These are phyloP conservation scores for Andrena bucephala DNA, from an alignment of 2,888 invertebrate genomes.

Conservation along the genomic window DNA sequence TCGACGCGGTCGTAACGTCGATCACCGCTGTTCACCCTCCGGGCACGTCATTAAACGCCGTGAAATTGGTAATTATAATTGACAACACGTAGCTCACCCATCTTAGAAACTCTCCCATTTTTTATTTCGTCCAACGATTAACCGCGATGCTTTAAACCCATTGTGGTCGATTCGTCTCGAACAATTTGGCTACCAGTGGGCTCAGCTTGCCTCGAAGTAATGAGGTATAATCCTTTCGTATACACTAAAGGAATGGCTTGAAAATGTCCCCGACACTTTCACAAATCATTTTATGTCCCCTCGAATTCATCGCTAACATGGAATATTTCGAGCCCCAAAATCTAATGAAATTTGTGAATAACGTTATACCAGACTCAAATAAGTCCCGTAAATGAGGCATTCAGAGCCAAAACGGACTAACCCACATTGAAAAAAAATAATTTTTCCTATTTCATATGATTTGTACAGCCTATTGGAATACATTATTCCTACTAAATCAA, in stretches of 20 bases:
- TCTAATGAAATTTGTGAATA: too few species aligned
- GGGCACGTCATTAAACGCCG: constrained; percentile 59
- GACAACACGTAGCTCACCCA: constrained; percentile 14
- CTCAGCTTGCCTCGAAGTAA: not conserved
- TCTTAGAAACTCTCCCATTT: constrained; percentile 3
- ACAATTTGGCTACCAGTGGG: constrained; percentile 2
- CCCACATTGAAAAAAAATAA: too few species aligned
- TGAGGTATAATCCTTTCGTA: not conserved
- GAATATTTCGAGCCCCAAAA: too few species aligned
- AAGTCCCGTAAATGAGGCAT: too few species aligned
- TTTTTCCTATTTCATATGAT: too few species aligned
- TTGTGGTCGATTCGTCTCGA: constrained; percentile 4
- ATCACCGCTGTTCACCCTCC: constrained; percentile 45
- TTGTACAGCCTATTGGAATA: too few species aligned
- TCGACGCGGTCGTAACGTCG: constrained; percentile 71
- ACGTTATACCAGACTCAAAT: too few species aligned
- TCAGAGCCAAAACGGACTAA: too few species aligned
- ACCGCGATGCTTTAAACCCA: not conserved
- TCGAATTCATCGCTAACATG: too few species aligned
- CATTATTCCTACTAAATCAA: too few species aligned
- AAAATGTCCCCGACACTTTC: too few species aligned
- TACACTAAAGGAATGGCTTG: not conserved
- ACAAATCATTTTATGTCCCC: too few species aligned
- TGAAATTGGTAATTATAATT: constrained; percentile 65
- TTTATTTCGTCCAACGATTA: constrained; percentile 8